Evolutionary conservation across 2,113 vertebrate species (phyloP).

Genomic region (Bos taurus): ARS-UCD2.0 NC_037343.1:75757001-75757500

Average conservation of each 20-base stretch:
- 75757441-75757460: background rate
- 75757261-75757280: background rate
- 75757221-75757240: background rate
- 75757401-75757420: background rate
- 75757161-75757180: background rate
- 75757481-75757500: background rate
- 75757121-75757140: slow-evolving; percentile 3
- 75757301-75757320: background rate
- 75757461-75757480: background rate
- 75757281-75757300: background rate
- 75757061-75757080: background rate
- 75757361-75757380: background rate
- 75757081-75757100: background rate
- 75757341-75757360: background rate
- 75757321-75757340: background rate
- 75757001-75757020: background rate
- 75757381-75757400: background rate
- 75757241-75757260: background rate
- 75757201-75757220: background rate
- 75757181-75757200: background rate
- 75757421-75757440: background rate
- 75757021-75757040: background rate
- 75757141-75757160: background rate
- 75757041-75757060: background rate
- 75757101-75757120: background rate